These are phyloP conservation scores for Aphis gossypii DNA, from an alignment of 1,140 invertebrate genomes.

Conservation along the genomic window DNA sequence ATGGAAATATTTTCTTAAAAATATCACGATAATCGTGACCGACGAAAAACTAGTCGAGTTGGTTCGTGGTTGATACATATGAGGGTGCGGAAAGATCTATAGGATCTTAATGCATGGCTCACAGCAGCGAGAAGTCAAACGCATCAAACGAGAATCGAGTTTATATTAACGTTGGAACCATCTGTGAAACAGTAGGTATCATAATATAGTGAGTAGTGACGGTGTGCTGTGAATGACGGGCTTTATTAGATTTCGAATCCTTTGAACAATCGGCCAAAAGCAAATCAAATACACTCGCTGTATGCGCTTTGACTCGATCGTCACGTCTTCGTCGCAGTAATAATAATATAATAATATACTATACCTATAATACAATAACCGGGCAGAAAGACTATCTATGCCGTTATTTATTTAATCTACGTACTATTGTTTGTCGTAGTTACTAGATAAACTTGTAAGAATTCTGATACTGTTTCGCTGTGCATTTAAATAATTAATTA, in stretches of 20 bases:
- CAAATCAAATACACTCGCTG: neutral
- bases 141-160: too few species aligned
- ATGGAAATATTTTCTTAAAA: too few species aligned
- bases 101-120: too few species aligned
- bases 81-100: too few species aligned
- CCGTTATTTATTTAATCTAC: neutral
- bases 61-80: too few species aligned
- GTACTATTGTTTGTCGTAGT: neutral
- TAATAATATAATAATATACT: neutral
- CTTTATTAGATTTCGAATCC: neutral
- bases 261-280: neutral
- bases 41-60: too few species aligned
- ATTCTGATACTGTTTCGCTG: neutral
- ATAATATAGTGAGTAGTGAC: too few species aligned
- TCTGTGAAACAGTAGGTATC: too few species aligned
- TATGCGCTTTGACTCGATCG: neutral
- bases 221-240: neutral
- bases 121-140: too few species aligned
- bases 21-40: too few species aligned
- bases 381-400: neutral
- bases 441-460: too few species aligned
- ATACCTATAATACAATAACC: neutral
- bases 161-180: too few species aligned
- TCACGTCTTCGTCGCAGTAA: neutral
- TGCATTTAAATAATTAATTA: constrained; percentile 1